Percentiles rank a stretch among this genome's conserved stretches.
Evolutionary conservation across 2,113 vertebrate genomes (phyloP).

Genomic region (Cebidichthys violaceus): DNA sequence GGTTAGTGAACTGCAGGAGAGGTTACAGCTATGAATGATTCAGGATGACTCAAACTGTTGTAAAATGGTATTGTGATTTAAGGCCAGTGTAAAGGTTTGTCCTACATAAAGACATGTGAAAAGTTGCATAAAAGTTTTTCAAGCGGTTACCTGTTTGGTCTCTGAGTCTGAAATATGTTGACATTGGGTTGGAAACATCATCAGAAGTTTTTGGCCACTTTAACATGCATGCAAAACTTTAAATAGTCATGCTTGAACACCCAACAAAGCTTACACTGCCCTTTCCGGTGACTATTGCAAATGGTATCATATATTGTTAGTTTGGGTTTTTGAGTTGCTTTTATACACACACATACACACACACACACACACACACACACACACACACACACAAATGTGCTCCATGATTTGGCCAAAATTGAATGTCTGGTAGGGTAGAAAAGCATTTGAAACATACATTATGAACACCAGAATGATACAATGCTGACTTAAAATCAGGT

Average conservation of each 20-base stretch:
- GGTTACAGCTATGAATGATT: constrained; percentile 10
- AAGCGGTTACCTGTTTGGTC: not conserved
- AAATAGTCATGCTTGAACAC: not conserved
- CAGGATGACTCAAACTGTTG: not conserved
- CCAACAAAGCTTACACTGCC: not conserved
- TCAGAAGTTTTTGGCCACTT: too few relatives aligned
- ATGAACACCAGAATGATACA: not conserved
- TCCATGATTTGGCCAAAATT: too few relatives aligned
- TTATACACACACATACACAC: too few relatives aligned
- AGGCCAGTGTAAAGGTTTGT: constrained; percentile 4
- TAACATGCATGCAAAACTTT: not conserved
- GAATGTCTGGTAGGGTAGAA: too few relatives aligned
- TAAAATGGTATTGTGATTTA: constrained; percentile 7
- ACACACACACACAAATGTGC: too few relatives aligned
- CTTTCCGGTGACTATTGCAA: not conserved
- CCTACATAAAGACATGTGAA: not conserved
- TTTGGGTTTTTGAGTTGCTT: too few relatives aligned
- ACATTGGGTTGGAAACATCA: too few relatives aligned
- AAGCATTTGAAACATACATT: not conserved
- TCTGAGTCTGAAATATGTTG: too few relatives aligned
- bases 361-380: too few relatives aligned
- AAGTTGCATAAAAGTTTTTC: not conserved
- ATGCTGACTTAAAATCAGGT: not conserved
- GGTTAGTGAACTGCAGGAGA: not conserved
- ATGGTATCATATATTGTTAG: not conserved